Base-by-base conservation (phyloP, 2,113 vertebrate genomes). In the Centropus unirufus region DNA sequence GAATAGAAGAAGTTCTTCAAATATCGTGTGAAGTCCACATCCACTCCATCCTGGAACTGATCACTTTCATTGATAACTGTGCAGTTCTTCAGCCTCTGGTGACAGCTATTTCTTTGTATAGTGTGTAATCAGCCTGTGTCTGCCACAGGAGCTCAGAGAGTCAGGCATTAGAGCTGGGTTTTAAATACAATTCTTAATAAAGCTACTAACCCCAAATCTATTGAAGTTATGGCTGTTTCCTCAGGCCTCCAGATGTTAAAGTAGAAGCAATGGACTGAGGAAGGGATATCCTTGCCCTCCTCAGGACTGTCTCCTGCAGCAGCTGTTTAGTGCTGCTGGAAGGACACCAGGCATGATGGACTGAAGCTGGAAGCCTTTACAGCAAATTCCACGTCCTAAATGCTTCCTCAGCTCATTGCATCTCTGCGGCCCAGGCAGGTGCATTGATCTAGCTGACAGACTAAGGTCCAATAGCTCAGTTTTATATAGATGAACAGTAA, bases 401-500 rank as follows among this genome's bases (percentile, higher is more conserved):
- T 58, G 76, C 73, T 95, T 96, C 80, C 66, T 93, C 83, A 94
- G 79, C 36, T 96, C 64, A 0, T 90, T 94, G 83, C 69, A 32
- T 89, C 81, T 91, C 78, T 80, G 82, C 6, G 7, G 61, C 63
- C 52, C 52, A 15, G 55, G 92, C 93, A 95, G 91, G 72, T 91
- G 88, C 95, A 94, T 91, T 46, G 36, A 94, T 97, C 92, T 96
- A 67, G 14, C 81, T 92, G 93, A 95, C 96, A 96, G 84, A 69
- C 72, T 93, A 81, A 91, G 86, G 68, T 92, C 54, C 93, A 67
- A 55, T 93, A 72, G 66, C 92, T 93, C 93, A 89, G 39, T 93
- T 96, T 96, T 92, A 96, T 84, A 95, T 63, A 95, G 85, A 95
- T 89, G 86, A 87, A 89, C 81, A 52, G 72, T 89, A 95, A 97